Conservation (phyloP, 1,140 invertebrate genomes). For the Lucilia sericata region DNA sequence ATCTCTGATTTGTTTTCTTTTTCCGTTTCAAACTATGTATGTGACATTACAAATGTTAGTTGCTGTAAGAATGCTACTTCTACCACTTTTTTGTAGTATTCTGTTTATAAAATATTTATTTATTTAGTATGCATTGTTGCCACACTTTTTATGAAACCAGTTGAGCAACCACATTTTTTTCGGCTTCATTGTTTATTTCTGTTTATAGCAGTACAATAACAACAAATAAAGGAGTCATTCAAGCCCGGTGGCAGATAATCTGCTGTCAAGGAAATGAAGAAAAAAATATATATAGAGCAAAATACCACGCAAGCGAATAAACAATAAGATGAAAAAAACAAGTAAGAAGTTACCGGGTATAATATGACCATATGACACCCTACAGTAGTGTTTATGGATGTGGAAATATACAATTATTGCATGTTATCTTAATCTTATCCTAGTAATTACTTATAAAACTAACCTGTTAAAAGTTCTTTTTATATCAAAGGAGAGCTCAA, state of each 20-base stretch:
- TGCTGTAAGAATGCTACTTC: neutral
- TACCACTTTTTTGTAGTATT: neutral
- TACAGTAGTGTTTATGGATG: too few species aligned
- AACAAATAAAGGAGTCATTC: conserved; percentile 10
- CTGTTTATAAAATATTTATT: neutral
- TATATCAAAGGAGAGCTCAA: too few species aligned
- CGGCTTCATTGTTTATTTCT: conserved; percentile 22
- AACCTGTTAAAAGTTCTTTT: too few species aligned
- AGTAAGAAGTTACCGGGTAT: neutral
- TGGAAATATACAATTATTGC: too few species aligned
- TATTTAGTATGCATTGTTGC: conserved; percentile 30
- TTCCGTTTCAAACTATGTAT: neutral
- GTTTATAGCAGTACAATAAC: neutral
- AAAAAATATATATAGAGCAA: conserved; percentile 35
- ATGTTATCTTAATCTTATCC: too few species aligned
- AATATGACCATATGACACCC: too few species aligned
- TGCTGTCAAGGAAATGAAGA: conserved; percentile 34
- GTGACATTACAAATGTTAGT: conserved; percentile 13
- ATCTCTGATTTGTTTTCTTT: neutral
- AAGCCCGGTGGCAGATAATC: conserved; percentile 40
- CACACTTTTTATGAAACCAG: conserved; percentile 34
- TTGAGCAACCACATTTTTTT: conserved; percentile 19
- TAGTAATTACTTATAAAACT: too few species aligned
- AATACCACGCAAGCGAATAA: conserved; percentile 29
- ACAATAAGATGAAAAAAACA: neutral